These are phyloP conservation scores for Otolemur garnettii DNA, from an alignment of 2,113 vertebrate species.

Conservation along the genomic window DNA sequence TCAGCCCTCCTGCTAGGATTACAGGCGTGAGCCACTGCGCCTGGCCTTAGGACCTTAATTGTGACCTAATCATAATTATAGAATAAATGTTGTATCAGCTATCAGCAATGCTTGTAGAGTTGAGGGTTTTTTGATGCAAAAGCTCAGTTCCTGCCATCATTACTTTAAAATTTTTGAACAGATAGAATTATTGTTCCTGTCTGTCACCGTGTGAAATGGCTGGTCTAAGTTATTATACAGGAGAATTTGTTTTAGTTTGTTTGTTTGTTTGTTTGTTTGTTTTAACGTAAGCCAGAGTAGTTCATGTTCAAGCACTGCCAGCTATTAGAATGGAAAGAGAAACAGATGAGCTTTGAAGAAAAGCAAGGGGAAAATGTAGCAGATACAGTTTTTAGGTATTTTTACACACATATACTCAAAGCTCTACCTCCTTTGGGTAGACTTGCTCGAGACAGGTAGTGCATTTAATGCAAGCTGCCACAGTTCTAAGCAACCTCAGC, in stretches of 20 bases:
- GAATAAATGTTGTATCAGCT: background rate
- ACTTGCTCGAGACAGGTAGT: background rate
- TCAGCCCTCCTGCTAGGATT: no score
- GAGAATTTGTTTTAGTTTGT: background rate
- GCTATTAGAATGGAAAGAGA: background rate
- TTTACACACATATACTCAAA: background rate
- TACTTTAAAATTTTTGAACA: conserved; percentile 65
- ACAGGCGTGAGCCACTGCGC: no score
- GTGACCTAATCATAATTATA: background rate
- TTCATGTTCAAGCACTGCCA: background rate
- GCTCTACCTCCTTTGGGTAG: background rate
- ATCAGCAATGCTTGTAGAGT: background rate
- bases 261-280: conserved; percentile 24
- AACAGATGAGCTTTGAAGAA: background rate
- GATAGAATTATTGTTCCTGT: conserved; percentile 48
- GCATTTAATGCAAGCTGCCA: background rate
- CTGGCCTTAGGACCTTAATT: background rate
- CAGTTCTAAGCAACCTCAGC: background rate
- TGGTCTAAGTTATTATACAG: background rate
- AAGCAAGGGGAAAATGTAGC: conserved; percentile 4
- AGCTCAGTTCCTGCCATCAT: background rate
- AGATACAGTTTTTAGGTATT: background rate
- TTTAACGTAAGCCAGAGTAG: conserved; percentile 22
- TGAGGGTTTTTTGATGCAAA: conserved; percentile 25
- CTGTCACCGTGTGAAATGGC: background rate